Conservation (phyloP, 2,113 vertebrate species). For the Phyllopteryx taeniolatus region DNA sequence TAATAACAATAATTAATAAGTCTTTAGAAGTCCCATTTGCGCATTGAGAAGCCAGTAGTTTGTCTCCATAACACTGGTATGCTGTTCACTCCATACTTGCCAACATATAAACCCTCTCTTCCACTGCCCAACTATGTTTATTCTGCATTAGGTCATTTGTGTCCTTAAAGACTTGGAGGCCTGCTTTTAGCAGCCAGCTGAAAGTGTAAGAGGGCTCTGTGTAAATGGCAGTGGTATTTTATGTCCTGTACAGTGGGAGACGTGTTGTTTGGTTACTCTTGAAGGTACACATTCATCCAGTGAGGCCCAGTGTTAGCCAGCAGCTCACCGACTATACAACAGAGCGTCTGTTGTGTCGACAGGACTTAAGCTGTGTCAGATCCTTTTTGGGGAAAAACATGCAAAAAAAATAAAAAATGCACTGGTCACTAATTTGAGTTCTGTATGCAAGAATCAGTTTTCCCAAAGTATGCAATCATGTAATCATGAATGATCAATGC, state of each 20-base stretch:
- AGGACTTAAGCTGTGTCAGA: constrained; percentile 59
- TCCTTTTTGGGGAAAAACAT: constrained; percentile 51
- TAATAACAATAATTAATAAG: constrained; percentile 48
- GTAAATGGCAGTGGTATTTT: constrained; percentile 23
- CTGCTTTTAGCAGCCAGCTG: constrained; percentile 37
- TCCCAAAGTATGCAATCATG: constrained; percentile 14
- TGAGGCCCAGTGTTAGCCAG: constrained; percentile 58
- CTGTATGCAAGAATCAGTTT: constrained; percentile 42
- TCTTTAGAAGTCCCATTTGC: constrained; percentile 49
- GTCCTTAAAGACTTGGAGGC: constrained; percentile 49
- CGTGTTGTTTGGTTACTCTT: constrained; percentile 45
- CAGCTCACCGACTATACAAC: constrained; percentile 56
- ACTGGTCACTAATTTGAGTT: constrained; percentile 47
- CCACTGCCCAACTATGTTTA: constrained; percentile 40
- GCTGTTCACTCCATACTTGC: constrained; percentile 40
- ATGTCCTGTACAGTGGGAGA: constrained; percentile 4
- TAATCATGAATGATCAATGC: constrained; percentile 21
- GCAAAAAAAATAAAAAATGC: constrained; percentile 25
- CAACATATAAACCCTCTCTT: constrained; percentile 39
- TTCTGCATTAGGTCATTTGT: constrained; percentile 63
- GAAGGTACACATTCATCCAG: constrained; percentile 72
- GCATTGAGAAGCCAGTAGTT: constrained; percentile 23
- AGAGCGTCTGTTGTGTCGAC: constrained; percentile 67
- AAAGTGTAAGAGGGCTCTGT: constrained; percentile 43
- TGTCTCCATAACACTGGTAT: constrained; percentile 43